Conservation (phyloP, 2,113 vertebrate genomes). For the Chaetodon trifascialis region DNA sequence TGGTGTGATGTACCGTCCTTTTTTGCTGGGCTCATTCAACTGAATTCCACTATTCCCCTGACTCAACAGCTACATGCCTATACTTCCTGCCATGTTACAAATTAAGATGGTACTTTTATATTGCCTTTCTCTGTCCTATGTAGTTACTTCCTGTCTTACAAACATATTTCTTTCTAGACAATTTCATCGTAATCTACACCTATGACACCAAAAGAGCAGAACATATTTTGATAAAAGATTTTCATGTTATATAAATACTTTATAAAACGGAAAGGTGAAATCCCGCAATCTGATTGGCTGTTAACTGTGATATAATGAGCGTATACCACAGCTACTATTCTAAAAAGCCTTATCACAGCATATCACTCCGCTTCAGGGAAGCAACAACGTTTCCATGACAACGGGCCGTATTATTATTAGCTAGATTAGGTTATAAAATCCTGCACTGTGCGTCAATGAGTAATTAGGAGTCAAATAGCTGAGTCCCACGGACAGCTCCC, state of each 20-base stretch:
- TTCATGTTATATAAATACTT: not conserved
- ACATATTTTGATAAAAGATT: not conserved
- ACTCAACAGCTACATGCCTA: not conserved
- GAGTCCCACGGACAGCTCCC: no score
- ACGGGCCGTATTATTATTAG: no score
- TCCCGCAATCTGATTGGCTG: no score
- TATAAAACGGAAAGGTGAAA: no score
- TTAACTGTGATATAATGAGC: no score
- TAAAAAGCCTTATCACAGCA: no score
- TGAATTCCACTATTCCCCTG: slow-evolving; percentile 3
- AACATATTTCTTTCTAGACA: not conserved
- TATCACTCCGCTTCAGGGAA: no score
- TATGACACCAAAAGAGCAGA: not conserved
- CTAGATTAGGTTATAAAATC: no score
- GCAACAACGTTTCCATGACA: no score
- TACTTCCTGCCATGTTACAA: slow-evolving; percentile 14
- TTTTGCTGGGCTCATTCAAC: not conserved
- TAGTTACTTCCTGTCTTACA: not conserved
- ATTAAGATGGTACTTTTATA: not conserved
- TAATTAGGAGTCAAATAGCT: no score
- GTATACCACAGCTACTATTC: no score
- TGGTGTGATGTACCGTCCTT: not conserved
- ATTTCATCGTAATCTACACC: not conserved
- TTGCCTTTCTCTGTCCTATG: not conserved
- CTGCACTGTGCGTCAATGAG: no score